Conservation (phyloP, 1,140 invertebrate species). For the Bombus picipes region DNA sequence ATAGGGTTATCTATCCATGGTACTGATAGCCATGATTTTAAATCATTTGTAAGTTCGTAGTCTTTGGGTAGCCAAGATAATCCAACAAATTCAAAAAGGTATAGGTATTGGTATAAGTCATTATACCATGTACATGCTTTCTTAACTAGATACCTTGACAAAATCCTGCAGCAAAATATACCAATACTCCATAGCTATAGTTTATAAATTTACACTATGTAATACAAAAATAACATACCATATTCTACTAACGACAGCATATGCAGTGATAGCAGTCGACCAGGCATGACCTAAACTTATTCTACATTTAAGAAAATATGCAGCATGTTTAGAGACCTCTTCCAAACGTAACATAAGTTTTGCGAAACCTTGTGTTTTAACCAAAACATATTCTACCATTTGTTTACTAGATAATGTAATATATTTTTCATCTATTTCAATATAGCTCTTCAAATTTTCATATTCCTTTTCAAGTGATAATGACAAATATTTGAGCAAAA, state of each 20-base stretch:
- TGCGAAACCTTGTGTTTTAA: constrained; percentile 83
- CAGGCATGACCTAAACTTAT: constrained; percentile 84
- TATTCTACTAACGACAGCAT: constrained; percentile 83
- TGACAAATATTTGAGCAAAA: constrained; percentile 83
- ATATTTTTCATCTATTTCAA: constrained; percentile 73
- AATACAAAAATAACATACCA: constrained; percentile 78
- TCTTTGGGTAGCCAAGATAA: constrained; percentile 81
- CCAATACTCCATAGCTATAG: constrained; percentile 5
- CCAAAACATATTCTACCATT: constrained; percentile 84
- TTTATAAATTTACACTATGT: background rate
- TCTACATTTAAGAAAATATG: constrained; percentile 82
- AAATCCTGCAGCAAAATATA: constrained; percentile 67
- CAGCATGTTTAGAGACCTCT: constrained; percentile 79
- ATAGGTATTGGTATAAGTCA: constrained; percentile 77
- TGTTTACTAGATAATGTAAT: constrained; percentile 83
- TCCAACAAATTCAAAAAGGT: constrained; percentile 80
- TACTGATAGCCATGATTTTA: constrained; percentile 82
- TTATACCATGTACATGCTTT: constrained; percentile 83
- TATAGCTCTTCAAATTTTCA: constrained; percentile 75
- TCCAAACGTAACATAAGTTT: constrained; percentile 84
- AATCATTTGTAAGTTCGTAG: constrained; percentile 81
- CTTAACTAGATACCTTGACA: constrained; percentile 81
- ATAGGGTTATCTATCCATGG: constrained; percentile 79
- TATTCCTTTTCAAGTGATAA: constrained; percentile 78
- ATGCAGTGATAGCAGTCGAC: constrained; percentile 83